These are phyloP conservation scores for Neocrepidodera transversa DNA, from an alignment of 2,888 invertebrate genomes.

Conservation along the genomic window DNA sequence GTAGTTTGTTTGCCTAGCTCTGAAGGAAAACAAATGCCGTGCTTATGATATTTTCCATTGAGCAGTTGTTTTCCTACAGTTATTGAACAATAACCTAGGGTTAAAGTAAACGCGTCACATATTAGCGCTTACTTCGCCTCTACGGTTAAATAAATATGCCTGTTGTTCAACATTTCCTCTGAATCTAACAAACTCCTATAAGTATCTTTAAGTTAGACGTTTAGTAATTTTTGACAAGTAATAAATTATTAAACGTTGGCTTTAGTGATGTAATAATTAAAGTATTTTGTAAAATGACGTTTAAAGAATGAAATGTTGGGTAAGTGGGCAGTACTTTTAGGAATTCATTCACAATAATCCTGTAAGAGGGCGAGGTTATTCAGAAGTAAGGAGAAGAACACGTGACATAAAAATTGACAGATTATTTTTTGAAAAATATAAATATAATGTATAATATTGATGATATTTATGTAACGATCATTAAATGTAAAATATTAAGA, in stretches of 20 bases:
- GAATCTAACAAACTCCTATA: no score
- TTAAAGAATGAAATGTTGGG: slow-evolving; percentile 19
- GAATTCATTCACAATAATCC: slow-evolving; percentile 61
- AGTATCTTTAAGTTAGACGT: not conserved
- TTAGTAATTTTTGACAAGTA: not conserved
- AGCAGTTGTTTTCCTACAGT: slow-evolving; percentile 43
- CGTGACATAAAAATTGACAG: slow-evolving; percentile 53
- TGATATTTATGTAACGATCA: slow-evolving; percentile 57
- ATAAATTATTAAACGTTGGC: not conserved
- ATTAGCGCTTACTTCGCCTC: slow-evolving; percentile 11
- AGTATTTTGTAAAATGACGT: no score
- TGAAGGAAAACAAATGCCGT: slow-evolving; percentile 43
- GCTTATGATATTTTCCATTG: slow-evolving; percentile 10
- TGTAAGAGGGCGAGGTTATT: slow-evolving; percentile 59
- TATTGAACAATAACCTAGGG: slow-evolving; percentile 39
- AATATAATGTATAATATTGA: slow-evolving; percentile 53
- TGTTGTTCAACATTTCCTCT: slow-evolving; percentile 22
- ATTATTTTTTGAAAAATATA: slow-evolving; percentile 62
- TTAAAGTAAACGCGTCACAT: slow-evolving; percentile 35
- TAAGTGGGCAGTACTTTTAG: slow-evolving; percentile 53
- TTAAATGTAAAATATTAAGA: slow-evolving; percentile 56
- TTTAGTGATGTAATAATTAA: not conserved
- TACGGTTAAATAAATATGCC: slow-evolving; percentile 20
- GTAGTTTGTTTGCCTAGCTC: slow-evolving; percentile 54
- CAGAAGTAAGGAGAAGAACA: slow-evolving; percentile 58